phyloP scores from a whole-genome alignment of 1,140 invertebrate species.

The Solenopsis fugax region DNA sequence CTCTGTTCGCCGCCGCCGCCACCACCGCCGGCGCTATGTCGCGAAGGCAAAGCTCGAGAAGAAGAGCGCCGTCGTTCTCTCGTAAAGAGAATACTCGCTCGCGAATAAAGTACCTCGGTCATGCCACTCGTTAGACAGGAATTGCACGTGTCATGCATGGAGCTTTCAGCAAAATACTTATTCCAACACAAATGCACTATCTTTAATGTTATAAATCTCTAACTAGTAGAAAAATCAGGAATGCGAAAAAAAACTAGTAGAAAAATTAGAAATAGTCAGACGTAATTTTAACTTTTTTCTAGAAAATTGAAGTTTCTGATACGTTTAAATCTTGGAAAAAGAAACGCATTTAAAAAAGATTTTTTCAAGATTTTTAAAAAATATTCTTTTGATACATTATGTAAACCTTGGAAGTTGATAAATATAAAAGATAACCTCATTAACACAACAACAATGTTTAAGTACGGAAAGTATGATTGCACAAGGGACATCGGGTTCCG shows the following conservation, averaged over 20 bases:
- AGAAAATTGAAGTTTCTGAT: too few relatives aligned
- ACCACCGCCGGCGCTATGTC: neutral
- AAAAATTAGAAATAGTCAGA: neutral
- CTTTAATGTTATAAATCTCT: neutral
- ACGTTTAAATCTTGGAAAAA: neutral
- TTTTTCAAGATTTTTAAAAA: neutral
- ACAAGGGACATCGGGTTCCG: neutral
- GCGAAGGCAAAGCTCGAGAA: slow-evolving; percentile 51
- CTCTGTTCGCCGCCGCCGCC: neutral
- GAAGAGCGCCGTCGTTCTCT: slow-evolving; percentile 55
- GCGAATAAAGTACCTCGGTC: slow-evolving; percentile 21
- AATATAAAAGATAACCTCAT: neutral
- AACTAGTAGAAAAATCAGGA: neutral
- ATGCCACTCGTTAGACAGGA: slow-evolving; percentile 31
- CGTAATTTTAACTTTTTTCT: neutral
- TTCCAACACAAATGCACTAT: neutral
- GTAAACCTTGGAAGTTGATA: neutral
- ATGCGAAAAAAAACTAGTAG: neutral
- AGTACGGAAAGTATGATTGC: neutral
- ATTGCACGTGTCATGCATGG: slow-evolving; percentile 40
- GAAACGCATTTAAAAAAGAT: neutral
- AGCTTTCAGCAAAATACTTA: slow-evolving; percentile 37
- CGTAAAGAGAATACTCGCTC: slow-evolving; percentile 25
- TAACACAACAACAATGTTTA: neutral
- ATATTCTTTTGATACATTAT: neutral